Base-by-base conservation (phyloP, 2,888 invertebrate genomes). In the Dolomedes plantarius region DNA sequence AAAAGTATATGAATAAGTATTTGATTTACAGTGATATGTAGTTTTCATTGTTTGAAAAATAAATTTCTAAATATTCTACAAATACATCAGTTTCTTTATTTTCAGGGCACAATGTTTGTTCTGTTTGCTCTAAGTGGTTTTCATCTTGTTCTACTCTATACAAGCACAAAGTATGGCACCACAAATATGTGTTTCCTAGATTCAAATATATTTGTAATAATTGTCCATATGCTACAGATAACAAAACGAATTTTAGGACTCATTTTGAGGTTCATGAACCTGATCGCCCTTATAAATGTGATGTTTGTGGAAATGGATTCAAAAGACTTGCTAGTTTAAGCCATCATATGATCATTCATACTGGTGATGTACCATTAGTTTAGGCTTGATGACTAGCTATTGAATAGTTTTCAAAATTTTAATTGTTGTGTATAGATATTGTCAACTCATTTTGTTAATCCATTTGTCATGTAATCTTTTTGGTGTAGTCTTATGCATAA, bases 61-160 rank as follows among this genome's bases (percentile, higher is more conserved):
- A n/a, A n/a, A n/a, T n/a, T n/a, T n/a, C n/a, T n/a, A n/a, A n/a
- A n/a, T n/a, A n/a, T n/a, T n/a, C n/a, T n/a, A n/a, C n/a, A n/a
- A n/a, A n/a, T n/a, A n/a, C n/a, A n/a, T n/a, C n/a, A n/a, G n/a
- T n/a, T n/a, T n/a, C n/a, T 65, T 27, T 29, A 31, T 65, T 65
- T 67, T 67, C 23, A 67, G 67, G 32, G 13, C 6, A 5, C 9
- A 36, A 36, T 36, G 32, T 13, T 64, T 82, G 81, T 41, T 29
- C 68, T 39, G 29, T 41, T 16, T 83, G 82, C 50, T 13, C 41
- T 1, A 83, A 83, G 31, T 31, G 76, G 68, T 83, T 83, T 72
- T 64, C 76, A 23, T 65, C 76, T 28, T 2, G 23, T 11, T 46
- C 46, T 27, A 67, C 76, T 27, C 46, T 76, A 28, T 16, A 31